These are phyloP conservation scores for Tenthredo notha DNA, from an alignment of 2,888 invertebrate genomes.

Conservation along the genomic window DNA sequence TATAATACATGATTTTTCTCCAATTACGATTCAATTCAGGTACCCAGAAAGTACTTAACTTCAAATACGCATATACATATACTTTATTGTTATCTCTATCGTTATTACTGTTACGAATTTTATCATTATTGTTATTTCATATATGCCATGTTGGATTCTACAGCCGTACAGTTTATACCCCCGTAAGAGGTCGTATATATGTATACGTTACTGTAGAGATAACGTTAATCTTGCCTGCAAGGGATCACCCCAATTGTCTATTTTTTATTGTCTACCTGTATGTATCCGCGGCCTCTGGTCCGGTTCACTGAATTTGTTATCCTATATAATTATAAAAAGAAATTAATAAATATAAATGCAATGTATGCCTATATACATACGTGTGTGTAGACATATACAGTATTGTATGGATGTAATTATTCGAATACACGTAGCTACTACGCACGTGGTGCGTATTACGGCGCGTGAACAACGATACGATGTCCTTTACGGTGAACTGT, in stretches of 20 bases:
- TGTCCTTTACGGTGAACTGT: neutral
- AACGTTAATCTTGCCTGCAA: neutral
- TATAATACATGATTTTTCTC: neutral
- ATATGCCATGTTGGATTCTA: neutral
- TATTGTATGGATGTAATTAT: neutral
- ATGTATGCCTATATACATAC: neutral
- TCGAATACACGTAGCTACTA: neutral
- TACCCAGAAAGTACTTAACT: constrained; percentile 35
- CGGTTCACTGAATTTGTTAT: neutral
- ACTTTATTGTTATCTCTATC: constrained; percentile 1
- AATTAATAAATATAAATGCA: neutral
- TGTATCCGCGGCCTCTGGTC: neutral
- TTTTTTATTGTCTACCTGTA: neutral
- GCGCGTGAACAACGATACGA: too few relatives aligned
- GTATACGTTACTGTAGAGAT: neutral
- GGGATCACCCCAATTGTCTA: neutral
- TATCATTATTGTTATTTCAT: constrained; percentile 8
- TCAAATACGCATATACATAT: neutral
- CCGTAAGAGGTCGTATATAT: neutral
- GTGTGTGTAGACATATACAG: neutral
- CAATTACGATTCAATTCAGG: neutral
- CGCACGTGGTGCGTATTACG: neutral
- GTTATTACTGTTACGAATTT: neutral
- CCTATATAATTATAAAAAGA: neutral
- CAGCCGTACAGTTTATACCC: neutral